phyloP scores from a whole-genome alignment of 2,888 invertebrate species.

The Marasmarcha lunaedactyla region DNA sequence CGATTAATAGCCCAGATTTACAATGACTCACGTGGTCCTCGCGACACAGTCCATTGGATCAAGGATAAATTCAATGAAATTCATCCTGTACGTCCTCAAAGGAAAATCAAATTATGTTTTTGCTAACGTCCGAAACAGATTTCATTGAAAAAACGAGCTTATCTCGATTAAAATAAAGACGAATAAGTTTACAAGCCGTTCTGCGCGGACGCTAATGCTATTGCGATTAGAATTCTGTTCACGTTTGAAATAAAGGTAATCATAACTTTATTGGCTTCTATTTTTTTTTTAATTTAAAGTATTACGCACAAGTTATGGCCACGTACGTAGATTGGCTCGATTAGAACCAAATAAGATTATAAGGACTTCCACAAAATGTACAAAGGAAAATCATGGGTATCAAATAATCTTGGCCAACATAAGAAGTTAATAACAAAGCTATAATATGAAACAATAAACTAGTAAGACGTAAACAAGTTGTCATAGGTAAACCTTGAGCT shows the following conservation, averaged over 20 bases:
- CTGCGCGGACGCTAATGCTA: slow-evolving; percentile 1
- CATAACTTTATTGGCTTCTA: slow-evolving; percentile 18
- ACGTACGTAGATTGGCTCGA: no score
- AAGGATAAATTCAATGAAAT: slow-evolving; percentile 38
- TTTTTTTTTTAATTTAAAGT: no score
- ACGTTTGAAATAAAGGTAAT: slow-evolving; percentile 48
- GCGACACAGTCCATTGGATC: slow-evolving; percentile 23
- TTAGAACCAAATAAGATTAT: no score
- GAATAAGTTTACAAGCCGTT: slow-evolving; percentile 10
- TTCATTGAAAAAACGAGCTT: slow-evolving; percentile 14
- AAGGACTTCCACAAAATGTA: no score
- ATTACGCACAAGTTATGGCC: no score
- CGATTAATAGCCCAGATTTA: background rate
- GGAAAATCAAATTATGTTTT: slow-evolving; percentile 23
- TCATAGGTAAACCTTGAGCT: no score
- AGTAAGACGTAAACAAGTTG: no score
- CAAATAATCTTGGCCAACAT: no score
- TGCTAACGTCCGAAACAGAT: slow-evolving; percentile 15
- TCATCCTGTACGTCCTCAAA: slow-evolving; percentile 57
- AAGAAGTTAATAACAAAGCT: no score
- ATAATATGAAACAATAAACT: no score
- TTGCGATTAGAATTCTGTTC: slow-evolving; percentile 34
- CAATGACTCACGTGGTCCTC: background rate
- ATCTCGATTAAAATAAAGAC: slow-evolving; percentile 18
- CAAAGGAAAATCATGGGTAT: no score